Evolutionary conservation across 2,888 invertebrate species (phyloP), one percentile per base, ranked within the genome.

Genomic region (Luperina testacea): DNA sequence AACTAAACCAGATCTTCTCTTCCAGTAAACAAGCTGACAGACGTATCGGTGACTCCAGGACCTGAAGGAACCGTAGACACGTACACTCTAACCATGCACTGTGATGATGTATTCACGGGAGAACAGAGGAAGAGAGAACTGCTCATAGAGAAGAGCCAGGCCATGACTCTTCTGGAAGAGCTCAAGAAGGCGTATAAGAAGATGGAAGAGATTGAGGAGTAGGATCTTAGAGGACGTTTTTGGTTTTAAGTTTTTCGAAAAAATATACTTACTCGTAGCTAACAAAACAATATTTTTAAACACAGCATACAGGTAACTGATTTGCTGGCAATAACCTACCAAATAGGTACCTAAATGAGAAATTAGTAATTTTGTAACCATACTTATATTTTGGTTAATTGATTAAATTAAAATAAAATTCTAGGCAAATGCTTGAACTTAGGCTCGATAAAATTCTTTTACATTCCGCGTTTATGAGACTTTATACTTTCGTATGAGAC

Each of bases 1-100:
- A 38, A 1, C 9, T n/a, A 57, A 64, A 64, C 24, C 38, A 64
- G 6, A 64, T 38, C 13, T 27, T 69, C 45, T 63, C 42, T 90
- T 92, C 4, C 94, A 97, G 96, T 96, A 11, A 96, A 96, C 90
- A 95, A 95, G 88, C 80, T 97, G 53, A 94, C 94, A 0, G 95
- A 95, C 73, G 92, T 94, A 0, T 83, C 93, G 0, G 82, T 91
- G 1, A 78, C 92, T 0, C 84, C 93, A 0, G 96, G 94, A 0
- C 96, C 96, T 0, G 92, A 93, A 70, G 94, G 93, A 0, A 90
- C 95, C 0, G 88, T 94, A 0, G 95, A 95, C 83, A 91, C 94
- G 0, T 86, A 92, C 61, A 94, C 93, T 78, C 89, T 96, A 42
- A 93, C 93, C 0, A 87, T 97, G 3, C 92, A 92, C 78, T 91